phyloP scores from a whole-genome alignment of 2,888 invertebrate genomes.

The Drosophila niveifrons region DNA sequence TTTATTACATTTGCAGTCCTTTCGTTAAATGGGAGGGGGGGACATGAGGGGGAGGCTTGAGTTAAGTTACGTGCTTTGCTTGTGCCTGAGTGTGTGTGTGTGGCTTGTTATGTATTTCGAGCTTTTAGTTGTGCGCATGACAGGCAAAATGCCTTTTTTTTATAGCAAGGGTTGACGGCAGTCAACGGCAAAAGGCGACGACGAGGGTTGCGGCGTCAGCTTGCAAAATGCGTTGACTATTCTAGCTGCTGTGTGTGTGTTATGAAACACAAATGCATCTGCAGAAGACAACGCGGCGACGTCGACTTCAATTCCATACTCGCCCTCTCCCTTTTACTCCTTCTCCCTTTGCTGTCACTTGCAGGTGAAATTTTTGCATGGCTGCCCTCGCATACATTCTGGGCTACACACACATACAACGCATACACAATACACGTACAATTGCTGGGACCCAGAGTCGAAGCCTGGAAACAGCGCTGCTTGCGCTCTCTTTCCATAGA shows the following conservation, averaged over 20 bases:
- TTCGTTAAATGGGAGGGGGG: constrained; percentile 11
- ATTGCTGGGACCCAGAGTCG: constrained; percentile 5
- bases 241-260: constrained; percentile 12
- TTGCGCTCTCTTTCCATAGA: constrained; percentile 18
- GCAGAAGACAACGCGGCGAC: constrained; percentile 9
- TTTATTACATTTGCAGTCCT: constrained; percentile 72
- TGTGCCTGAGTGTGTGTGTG: constrained; percentile 7
- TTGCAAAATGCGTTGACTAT: constrained; percentile 38
- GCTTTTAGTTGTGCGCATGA: constrained; percentile 62
- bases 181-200: constrained; percentile 45
- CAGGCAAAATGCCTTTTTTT: constrained; percentile 60
- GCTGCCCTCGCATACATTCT: neutral
- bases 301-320: neutral
- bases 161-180: constrained; percentile 78
- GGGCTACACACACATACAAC: neutral
- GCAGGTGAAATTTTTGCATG: constrained; percentile 20
- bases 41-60: neutral
- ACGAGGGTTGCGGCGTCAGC: constrained; percentile 54
- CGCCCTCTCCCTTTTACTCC: neutral
- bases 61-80: constrained; percentile 49
- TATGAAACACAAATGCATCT: constrained; percentile 15
- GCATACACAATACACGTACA: neutral
- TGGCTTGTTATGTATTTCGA: constrained; percentile 53
- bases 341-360: neutral
- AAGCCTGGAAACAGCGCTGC: constrained; percentile 17